These are phyloP conservation scores for Campylomormyrus numenius DNA, from an alignment of 2,113 vertebrate species.

Conservation along the genomic window DNA sequence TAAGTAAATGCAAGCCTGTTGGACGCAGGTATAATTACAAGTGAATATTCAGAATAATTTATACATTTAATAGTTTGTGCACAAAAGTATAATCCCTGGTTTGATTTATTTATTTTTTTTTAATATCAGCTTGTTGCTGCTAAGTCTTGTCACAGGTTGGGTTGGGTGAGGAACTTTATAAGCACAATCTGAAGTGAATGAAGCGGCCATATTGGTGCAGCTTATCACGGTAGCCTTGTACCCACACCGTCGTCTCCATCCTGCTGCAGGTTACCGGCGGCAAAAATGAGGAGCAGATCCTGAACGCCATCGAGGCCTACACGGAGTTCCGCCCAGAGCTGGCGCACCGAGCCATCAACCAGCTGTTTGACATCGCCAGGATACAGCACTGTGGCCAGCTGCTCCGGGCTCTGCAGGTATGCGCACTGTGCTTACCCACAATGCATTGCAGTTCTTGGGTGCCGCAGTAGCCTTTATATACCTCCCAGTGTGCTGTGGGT, in stretches of 20 bases:
- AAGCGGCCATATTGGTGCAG: not conserved
- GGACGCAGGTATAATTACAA: not conserved
- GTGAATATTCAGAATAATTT: not conserved
- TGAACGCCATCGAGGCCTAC: conserved; percentile 92
- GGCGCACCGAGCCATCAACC: conserved; percentile 89
- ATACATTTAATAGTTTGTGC: not conserved
- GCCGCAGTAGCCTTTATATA: not conserved
- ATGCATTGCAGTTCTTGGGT: not conserved
- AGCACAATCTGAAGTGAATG: not conserved
- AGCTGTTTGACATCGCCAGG: conserved; percentile 90
- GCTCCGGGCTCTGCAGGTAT: conserved; percentile 83
- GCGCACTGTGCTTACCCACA: not conserved
- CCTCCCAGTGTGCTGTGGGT: not conserved
- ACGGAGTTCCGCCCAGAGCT: conserved; percentile 88
- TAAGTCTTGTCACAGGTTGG: not conserved
- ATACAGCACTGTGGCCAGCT: conserved; percentile 90
- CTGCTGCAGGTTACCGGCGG: conserved; percentile 80
- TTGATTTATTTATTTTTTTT: not conserved
- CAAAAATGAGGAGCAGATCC: conserved; percentile 90
- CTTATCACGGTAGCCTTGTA: not conserved
- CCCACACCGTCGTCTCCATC: not conserved
- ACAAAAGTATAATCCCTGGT: not conserved
- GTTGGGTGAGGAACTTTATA: not conserved
- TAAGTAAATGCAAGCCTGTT: not conserved
- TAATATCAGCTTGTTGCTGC: not conserved